Percentiles rank a stretch among this genome's conserved stretches.
Evolutionary conservation across 2,113 vertebrate species (phyloP).

Genomic region (Bufo bufo): DNA sequence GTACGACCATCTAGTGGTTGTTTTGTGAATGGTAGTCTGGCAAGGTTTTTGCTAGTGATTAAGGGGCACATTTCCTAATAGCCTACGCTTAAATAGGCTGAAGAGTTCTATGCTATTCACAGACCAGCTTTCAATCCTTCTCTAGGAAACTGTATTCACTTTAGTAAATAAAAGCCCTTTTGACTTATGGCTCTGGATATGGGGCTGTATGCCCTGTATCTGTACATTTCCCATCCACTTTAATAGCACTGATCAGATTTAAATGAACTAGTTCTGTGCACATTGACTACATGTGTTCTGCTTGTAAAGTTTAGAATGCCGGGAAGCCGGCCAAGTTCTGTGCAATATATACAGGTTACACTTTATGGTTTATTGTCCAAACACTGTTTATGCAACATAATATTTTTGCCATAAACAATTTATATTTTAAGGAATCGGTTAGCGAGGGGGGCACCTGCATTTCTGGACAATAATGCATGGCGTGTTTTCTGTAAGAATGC

Average conservation of each 20-base stretch:
- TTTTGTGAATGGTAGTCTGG: no score
- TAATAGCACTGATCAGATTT: conserved; percentile 30
- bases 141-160: background rate
- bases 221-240: conserved; percentile 22
- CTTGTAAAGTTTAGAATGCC: conserved; percentile 33
- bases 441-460: conserved; percentile 34
- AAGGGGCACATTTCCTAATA: no score
- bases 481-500: conserved; percentile 16
- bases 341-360: conserved; percentile 39
- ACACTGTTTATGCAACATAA: conserved; percentile 44
- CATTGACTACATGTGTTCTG: conserved; percentile 29
- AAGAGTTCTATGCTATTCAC: no score
- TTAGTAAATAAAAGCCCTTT: background rate
- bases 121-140: background rate
- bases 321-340: conserved; percentile 20
- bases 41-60: no score
- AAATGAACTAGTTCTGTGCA: conserved; percentile 29
- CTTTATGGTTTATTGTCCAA: conserved; percentile 34
- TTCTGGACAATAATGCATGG: conserved; percentile 20
- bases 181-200: background rate
- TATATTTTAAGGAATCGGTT: conserved; percentile 39
- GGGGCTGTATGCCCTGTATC: background rate
- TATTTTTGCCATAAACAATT: conserved; percentile 50
- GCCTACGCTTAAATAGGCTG: no score
- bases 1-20: no score